These are phyloP conservation scores for Myotis pilosus DNA, from an alignment of 2,797 vertebrate species.

Conservation along the genomic window DNA sequence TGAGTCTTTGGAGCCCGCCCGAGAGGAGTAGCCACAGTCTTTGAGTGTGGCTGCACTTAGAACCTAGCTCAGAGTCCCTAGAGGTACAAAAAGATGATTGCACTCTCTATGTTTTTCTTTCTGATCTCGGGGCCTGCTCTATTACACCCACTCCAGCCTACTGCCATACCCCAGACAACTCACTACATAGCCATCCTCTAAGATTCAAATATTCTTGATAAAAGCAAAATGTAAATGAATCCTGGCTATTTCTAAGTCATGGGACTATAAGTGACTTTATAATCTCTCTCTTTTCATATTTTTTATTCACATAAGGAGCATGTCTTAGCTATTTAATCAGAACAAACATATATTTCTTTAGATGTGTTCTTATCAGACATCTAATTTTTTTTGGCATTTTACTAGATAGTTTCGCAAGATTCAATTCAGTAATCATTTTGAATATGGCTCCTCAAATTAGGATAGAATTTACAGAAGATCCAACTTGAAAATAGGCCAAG, in stretches of 20 bases:
- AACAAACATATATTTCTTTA: neutral
- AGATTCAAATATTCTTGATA: neutral
- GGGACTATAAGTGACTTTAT: neutral
- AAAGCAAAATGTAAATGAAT: neutral
- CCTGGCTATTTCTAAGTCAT: neutral
- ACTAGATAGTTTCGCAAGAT: neutral
- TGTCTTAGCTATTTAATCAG: conserved; percentile 8
- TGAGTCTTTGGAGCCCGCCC: neutral
- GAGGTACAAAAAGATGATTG: neutral
- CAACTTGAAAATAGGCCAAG: neutral
- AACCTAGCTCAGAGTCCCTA: neutral
- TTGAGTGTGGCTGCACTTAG: neutral
- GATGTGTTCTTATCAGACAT: conserved; percentile 48
- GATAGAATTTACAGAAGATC: conserved; percentile 36
- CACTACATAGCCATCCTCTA: neutral
- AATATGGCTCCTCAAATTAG: conserved; percentile 28
- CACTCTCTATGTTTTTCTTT: neutral
- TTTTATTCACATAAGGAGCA: conserved; percentile 40
- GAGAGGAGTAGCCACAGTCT: neutral
- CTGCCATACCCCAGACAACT: neutral
- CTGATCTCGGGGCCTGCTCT: neutral
- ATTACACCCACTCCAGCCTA: too few species aligned
- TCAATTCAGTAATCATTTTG: conserved; percentile 43
- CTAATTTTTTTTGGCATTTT: conserved; percentile 12
- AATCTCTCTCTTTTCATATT: neutral